Base-by-base conservation (phyloP, 2,797 vertebrate species). In the Hydrocynus forskahlii region DNA sequence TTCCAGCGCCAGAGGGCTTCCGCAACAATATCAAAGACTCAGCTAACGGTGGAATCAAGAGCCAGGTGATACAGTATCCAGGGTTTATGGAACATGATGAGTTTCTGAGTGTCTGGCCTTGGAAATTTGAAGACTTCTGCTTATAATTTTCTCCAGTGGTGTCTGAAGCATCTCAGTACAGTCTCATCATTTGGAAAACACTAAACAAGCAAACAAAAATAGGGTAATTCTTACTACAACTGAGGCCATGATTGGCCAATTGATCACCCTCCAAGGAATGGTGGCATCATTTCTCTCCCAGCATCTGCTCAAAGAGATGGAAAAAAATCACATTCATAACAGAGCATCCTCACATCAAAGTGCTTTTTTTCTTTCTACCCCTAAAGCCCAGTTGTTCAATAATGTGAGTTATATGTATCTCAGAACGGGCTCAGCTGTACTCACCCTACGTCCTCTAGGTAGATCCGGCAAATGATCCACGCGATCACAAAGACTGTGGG, bases 271-370 rank as follows among this genome's bases (percentile, higher is more conserved):
- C 92, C 93, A 93, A 50, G 96, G 95, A 86, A 95, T 83, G 0
- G 91, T 92, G 80, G 92, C 90, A 0, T 96, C 95, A 7, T 96
- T 96, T 76, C 93, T 96, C 91, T 98, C 97, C 97, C 97, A 99
- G 90, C 97, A 99, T 62, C 97, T 99, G 83, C 35, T 81, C 29
- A 35, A 75, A 66, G 21, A 71, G 40, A 45, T 29, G 45, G 54
- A 38, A 71, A 48, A 40, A 78, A 60, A 71, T 52, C 64, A 59
- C 9, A 75, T 67, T 74, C 14, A 75, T 25, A 78, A 75, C 66
- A 75, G 68, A 43, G 50, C 9, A 21, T 68, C 69, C 66, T 68
- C 29, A 52, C 21, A 69, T 10, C 5, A 48, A 59, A 17, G 7
- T n/a, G n/a, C 7, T 16, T 14, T 54, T 35, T 21, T 25, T 25